A percentile compares a stretch with the other conserved stretches of the same genome.
Evolutionary conservation across 2,797 vertebrate genomes (phyloP).

Genomic region (Sebastes hubbsi): DNA sequence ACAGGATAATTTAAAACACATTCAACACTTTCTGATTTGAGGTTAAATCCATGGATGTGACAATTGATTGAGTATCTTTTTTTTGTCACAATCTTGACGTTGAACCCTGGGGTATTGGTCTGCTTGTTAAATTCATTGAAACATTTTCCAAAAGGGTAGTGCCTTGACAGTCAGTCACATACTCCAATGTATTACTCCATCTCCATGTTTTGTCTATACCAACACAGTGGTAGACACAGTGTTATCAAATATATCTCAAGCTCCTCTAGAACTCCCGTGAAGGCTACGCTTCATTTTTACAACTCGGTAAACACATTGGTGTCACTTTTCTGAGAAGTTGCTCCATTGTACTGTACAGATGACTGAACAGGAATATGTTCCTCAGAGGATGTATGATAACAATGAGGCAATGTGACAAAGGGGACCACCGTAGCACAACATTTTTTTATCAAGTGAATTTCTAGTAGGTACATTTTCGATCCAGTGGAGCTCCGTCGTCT

Average conservation of each 20-base stretch:
- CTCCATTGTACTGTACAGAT: conserved; percentile 16
- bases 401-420: conserved; percentile 13
- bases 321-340: conserved; percentile 25
- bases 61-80: neutral
- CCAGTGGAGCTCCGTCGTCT: neutral
- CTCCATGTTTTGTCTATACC: neutral
- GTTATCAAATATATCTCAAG: conserved; percentile 18
- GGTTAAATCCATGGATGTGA: neutral
- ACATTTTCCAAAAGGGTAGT: neutral
- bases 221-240: neutral
- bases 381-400: conserved; percentile 22
- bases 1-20: too few relatives aligned
- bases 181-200: neutral
- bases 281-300: conserved; percentile 32
- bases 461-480: neutral
- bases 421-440: neutral
- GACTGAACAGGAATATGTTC: conserved; percentile 38
- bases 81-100: neutral
- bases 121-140: neutral
- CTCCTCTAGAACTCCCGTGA: conserved; percentile 6
- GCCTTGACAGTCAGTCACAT: neutral
- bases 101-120: neutral
- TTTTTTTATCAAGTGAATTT: neutral
- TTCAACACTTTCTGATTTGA: too few relatives aligned
- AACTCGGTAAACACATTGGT: conserved; percentile 23